A percentile compares a stretch with the other conserved stretches of the same genome.
Evolutionary conservation across 2,888 invertebrate genomes (phyloP).

Genomic region (Stenodera caucasica): DNA sequence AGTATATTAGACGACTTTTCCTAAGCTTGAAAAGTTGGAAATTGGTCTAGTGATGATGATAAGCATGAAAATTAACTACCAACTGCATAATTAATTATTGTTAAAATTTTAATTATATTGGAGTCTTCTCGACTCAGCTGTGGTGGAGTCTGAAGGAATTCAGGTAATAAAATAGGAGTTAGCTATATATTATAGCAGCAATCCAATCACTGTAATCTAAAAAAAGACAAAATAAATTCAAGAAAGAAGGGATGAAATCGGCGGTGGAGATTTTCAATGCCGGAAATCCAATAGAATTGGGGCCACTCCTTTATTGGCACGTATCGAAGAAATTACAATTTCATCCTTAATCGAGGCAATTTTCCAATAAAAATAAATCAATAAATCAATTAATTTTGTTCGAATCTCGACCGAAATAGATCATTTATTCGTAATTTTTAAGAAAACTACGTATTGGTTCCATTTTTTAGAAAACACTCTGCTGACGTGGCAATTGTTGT

Average conservation of each 20-base stretch:
- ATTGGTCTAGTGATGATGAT: slow-evolving; percentile 12
- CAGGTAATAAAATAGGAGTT: slow-evolving; percentile 36
- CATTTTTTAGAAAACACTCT: too few species aligned
- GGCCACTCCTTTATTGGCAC: slow-evolving; percentile 37
- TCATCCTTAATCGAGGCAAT: too few species aligned
- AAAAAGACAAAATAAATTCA: slow-evolving; percentile 20
- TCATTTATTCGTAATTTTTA: too few species aligned
- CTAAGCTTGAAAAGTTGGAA: slow-evolving; percentile 16
- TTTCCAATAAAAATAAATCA: not conserved
- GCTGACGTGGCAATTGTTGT: too few species aligned
- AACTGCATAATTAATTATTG: not conserved
- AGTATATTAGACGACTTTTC: slow-evolving; percentile 6
- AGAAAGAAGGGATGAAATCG: slow-evolving; percentile 8
- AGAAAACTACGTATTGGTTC: too few species aligned
- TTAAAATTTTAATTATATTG: not conserved
- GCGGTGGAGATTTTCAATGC: slow-evolving; percentile 32
- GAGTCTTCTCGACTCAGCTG: too few species aligned
- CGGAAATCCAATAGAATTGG: slow-evolving; percentile 30
- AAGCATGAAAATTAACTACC: not conserved
- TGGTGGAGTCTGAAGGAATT: slow-evolving; percentile 20
- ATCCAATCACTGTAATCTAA: slow-evolving; percentile 41
- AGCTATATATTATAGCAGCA: slow-evolving; percentile 28
- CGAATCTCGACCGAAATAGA: too few species aligned
- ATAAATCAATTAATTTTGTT: not conserved
- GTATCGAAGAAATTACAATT: slow-evolving; percentile 29